A percentile compares a stretch with the other conserved stretches of the same genome.
Evolutionary conservation across 2,888 invertebrate species (phyloP).

Genomic region (Pseudococcus jackbeardsleyi): DNA sequence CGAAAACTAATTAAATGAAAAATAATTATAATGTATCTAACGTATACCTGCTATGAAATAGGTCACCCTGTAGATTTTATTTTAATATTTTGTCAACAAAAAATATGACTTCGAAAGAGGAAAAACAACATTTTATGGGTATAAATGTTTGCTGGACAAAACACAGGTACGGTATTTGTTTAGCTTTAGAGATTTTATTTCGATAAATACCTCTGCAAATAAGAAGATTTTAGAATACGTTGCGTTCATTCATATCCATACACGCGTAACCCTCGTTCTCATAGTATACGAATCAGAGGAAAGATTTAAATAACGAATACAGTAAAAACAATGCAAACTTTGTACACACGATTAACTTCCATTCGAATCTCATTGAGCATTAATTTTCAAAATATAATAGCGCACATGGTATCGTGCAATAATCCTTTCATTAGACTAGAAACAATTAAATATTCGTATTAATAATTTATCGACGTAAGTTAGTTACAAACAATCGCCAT

Average conservation of each 20-base stretch:
- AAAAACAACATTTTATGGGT: neutral
- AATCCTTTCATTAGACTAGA: constrained; percentile 42
- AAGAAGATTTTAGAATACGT: neutral
- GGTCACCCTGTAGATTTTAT: neutral
- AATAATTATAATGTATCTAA: neutral
- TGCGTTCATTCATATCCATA: neutral
- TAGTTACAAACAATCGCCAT: constrained; percentile 32
- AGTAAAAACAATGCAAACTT: constrained; percentile 12
- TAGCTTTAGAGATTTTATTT: no score
- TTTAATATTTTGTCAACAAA: neutral
- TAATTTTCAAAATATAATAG: neutral
- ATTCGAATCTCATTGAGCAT: constrained; percentile 14
- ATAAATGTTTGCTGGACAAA: neutral
- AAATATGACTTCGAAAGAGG: neutral
- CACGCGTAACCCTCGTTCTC: neutral
- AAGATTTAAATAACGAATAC: neutral
- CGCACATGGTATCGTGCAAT: neutral
- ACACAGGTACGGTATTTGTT: neutral
- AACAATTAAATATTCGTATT: constrained; percentile 29
- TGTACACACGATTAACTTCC: neutral
- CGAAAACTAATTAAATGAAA: neutral
- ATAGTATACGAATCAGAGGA: neutral
- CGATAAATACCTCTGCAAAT: neutral
- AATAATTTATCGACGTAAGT: constrained; percentile 32
- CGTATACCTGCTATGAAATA: neutral